phyloP scores from a whole-genome alignment of 2,797 vertebrate species.

The Neostethus bicornis region DNA sequence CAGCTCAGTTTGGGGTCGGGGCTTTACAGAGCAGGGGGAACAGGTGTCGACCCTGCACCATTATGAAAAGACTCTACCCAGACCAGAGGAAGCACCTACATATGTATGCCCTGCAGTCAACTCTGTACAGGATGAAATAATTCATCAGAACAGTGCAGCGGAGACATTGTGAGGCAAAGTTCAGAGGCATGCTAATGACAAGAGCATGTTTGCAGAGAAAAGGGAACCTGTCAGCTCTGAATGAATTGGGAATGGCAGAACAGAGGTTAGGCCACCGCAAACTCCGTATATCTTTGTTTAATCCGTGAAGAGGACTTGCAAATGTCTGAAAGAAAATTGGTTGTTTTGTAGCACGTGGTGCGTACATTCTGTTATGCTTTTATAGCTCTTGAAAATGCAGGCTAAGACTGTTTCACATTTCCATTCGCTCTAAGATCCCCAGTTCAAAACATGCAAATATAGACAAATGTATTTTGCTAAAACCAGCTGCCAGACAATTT shows the following conservation, averaged over 20 bases:
- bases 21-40: conserved; percentile 62
- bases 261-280: conserved; percentile 58
- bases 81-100: conserved; percentile 78
- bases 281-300: conserved; percentile 52
- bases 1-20: conserved; percentile 64
- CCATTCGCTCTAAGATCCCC: conserved; percentile 22
- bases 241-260: conserved; percentile 66
- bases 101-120: conserved; percentile 82
- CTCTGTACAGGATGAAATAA: conserved; percentile 73
- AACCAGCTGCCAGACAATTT: conserved; percentile 16
- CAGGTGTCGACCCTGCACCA: conserved; percentile 80
- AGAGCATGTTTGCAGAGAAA: conserved; percentile 67
- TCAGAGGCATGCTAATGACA: conserved; percentile 81
- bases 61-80: conserved; percentile 65
- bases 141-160: conserved; percentile 75
- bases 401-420: conserved; percentile 28
- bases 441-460: conserved; percentile 15
- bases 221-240: conserved; percentile 60
- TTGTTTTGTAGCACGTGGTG: conserved; percentile 52
- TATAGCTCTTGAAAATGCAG: conserved; percentile 17
- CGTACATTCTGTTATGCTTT: conserved; percentile 31
- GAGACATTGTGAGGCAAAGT: conserved; percentile 72
- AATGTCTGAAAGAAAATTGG: conserved; percentile 59
- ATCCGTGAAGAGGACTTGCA: conserved; percentile 46
- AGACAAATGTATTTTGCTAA: conserved; percentile 18